Evolutionary conservation across 2,888 invertebrate species (phyloP), one percentile per base, ranked within the genome.

Genomic region (Lottia gigantea): DNA sequence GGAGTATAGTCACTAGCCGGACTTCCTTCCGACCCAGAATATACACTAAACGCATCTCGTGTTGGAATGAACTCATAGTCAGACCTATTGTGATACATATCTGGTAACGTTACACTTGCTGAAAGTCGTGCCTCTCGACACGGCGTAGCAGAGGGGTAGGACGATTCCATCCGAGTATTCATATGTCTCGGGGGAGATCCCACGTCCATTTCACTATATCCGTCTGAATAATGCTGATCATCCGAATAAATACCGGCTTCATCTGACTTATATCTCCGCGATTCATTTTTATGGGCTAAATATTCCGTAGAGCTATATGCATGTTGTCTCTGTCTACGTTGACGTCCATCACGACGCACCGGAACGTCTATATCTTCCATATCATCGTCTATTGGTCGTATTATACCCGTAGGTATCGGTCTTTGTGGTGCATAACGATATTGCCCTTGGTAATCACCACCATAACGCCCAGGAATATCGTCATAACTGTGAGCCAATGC

Each of bases 31-130:
- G 82, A 81, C 66, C 90, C 90, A 14, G 88, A 88, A 65, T 88
- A 89, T 80, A 89, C 89, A 19, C 88, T 86, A 61, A 88, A 83
- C 71, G 88, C 83, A 74, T 90, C 89, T 77, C 88, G 87, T 70
- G 87, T 86, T 72, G 88, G 86, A 63, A 86, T 86, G 26, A 74
- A 74, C 61, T 83, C 83, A n/a, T 80, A 68, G 46, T 82, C 81
- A 8, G 74, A 73, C 66, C 82, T 74, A 49, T 78, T 78, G 31
- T 80, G 76, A 64, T 81, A 81, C 46, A 85, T 81, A 23, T 85
- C 83, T 2, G 84, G 83, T 49, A 85, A 76, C 0, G 84, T 85
- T 19, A 81, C 82, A 74, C 85, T 84, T 26, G 80, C 78, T 1
- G 83, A 79, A 40, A 85, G 79, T 19, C 78, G 76, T 2, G 78